phyloP scores from a whole-genome alignment of 1,140 invertebrate genomes.

The Drosophila novamexicana region DNA sequence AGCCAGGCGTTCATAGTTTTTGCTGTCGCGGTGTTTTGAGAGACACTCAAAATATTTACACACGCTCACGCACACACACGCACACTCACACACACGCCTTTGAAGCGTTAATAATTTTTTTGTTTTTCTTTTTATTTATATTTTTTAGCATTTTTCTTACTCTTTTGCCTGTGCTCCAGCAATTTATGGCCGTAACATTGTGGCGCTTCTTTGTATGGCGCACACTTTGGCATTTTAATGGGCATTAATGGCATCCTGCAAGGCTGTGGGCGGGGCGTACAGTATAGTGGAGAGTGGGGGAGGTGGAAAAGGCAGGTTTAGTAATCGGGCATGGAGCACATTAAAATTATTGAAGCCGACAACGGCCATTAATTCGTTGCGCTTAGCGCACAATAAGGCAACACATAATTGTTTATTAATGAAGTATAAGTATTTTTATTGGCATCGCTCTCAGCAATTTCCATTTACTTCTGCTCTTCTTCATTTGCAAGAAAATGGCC shows the following conservation, averaged over 20 bases:
- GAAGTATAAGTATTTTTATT: conserved; percentile 82
- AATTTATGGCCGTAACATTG: conserved; percentile 77
- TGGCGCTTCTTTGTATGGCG: conserved; percentile 53
- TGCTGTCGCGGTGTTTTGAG: conserved; percentile 30
- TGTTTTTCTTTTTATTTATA: conserved; percentile 24
- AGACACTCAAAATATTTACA: conserved; percentile 40
- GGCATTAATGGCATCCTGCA: conserved; percentile 61
- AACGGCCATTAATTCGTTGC: conserved; percentile 80
- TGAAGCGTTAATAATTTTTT: conserved; percentile 66
- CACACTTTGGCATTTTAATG: conserved; percentile 81
- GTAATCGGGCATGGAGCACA: conserved; percentile 38
- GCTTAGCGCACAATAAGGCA: conserved; percentile 72
- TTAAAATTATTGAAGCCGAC: conserved; percentile 79
- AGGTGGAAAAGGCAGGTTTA: conserved; percentile 12
- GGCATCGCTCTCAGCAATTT: conserved; percentile 33
- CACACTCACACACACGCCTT: conserved; percentile 23
- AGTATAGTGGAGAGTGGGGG: not conserved
- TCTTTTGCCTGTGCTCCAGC: conserved; percentile 53
- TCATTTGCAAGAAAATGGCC: not conserved
- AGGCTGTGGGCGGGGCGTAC: conserved; percentile 10
- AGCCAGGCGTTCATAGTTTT: conserved; percentile 40
- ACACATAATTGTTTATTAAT: conserved; percentile 82
- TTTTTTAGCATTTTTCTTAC: conserved; percentile 45
- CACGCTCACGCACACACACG: conserved; percentile 25
- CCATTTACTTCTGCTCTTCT: conserved; percentile 4